These are phyloP conservation scores for Phalacrocorax pelagicus DNA, from an alignment of 2,113 vertebrate species.

Conservation along the genomic window DNA sequence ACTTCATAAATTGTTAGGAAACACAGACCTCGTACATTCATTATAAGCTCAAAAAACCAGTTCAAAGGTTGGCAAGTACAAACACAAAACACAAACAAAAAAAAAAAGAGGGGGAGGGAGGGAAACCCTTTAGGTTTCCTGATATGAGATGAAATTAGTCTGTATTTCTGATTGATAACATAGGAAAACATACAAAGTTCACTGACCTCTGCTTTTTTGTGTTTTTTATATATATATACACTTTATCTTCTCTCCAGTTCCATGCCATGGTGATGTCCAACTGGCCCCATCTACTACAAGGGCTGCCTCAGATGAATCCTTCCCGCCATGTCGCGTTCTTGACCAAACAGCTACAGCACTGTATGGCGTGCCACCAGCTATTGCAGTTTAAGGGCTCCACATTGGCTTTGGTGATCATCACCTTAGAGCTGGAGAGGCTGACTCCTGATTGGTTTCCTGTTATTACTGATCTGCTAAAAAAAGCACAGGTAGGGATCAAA, in stretches of 20 bases:
- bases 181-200: conserved; percentile 64
- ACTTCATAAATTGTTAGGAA: conserved; percentile 48
- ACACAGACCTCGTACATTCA: conserved; percentile 65
- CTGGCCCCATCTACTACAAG: conserved; percentile 77
- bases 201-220: conserved; percentile 58
- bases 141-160: conserved; percentile 43
- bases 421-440: conserved; percentile 91
- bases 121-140: conserved; percentile 38
- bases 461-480: conserved; percentile 89
- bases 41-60: conserved; percentile 30
- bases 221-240: conserved; percentile 12
- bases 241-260: conserved; percentile 78
- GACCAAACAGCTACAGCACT: conserved; percentile 96
- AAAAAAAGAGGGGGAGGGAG: not conserved
- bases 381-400: conserved; percentile 97
- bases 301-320: conserved; percentile 88
- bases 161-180: conserved; percentile 63
- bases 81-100: conserved; percentile 34
- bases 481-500: conserved; percentile 85
- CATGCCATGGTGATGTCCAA: conserved; percentile 80
- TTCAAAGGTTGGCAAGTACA: conserved; percentile 51
- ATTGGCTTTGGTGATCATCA: conserved; percentile 96
- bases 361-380: conserved; percentile 98
- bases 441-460: conserved; percentile 84
- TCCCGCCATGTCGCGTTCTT: conserved; percentile 89